Base-by-base conservation (phyloP, 2,888 invertebrate species). In the Spodoptera picta region DNA sequence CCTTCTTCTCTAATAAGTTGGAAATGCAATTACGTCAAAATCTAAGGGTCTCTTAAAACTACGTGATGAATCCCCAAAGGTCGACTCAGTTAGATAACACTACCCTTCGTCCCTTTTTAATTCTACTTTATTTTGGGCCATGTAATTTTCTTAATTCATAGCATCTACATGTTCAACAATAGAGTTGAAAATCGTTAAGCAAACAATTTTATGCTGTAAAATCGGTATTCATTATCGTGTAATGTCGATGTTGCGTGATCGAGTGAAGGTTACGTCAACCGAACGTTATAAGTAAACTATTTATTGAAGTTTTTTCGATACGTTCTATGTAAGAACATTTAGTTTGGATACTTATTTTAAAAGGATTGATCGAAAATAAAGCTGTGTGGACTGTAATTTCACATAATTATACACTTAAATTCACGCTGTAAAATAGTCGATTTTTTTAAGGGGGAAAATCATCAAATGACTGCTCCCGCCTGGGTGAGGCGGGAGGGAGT, bases 231-330 rank as follows among this genome's bases (percentile, higher is more conserved):
- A 77, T 74, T 76, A 69, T 73, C 56, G 47, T 61, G 48, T 76
- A 74, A 82, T 77, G 71, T 65, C 71, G 60, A 66, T 55, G 65
- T 83, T 57, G 82, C 83, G 83, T 83, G 83, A 62, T 58, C 23
- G 23, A 23, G 11, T 46, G 58, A 67, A 77, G 72, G 69, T 73
- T 73, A 60, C 58, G 60, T 69, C 69, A 60, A 60, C 51, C 27
- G 27, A 64, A 63, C 62, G n/a, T 27, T 69, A 43, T 19, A 49
- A 46, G 19, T 31, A 69, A 62, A 62, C 43, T 65, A 11, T 44
- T 9, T 43, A 52, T 44, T 50, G 54, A 23, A 43, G 19, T 12
- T 54, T 47, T 19, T 55, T 23, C 0, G 12, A 1, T 23, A 11
- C 36, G 10, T 45, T 52, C 12, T 46, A 60, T n/a, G 42, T 60